Percentiles rank a stretch among this genome's conserved stretches.
phyloP scores from a whole-genome alignment of 2,797 vertebrate genomes.

The Scarus forsteni region DNA sequence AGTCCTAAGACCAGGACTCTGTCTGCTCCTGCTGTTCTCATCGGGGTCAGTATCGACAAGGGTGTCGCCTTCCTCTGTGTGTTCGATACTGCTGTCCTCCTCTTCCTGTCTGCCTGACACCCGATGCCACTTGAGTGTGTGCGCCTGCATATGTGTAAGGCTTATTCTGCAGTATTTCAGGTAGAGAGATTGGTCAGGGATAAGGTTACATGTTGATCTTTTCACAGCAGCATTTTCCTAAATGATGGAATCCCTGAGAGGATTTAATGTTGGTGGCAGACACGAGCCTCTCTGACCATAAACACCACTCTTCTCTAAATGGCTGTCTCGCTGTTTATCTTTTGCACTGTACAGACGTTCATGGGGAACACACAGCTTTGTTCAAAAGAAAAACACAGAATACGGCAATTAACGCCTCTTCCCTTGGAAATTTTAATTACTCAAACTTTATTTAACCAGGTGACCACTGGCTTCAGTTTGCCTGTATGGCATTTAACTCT shows the following conservation, averaged over 20 bases:
- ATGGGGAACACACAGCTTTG: background rate
- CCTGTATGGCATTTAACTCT: too few relatives aligned
- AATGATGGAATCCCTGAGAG: slow-evolving; percentile 57
- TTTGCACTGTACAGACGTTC: slow-evolving; percentile 8
- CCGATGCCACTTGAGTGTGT: slow-evolving; percentile 42
- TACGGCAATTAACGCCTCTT: too few relatives aligned
- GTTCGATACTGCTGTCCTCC: slow-evolving; percentile 74
- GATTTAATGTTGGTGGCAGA: slow-evolving; percentile 59
- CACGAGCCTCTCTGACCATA: slow-evolving; percentile 38
- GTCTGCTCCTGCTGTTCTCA: slow-evolving; percentile 56
- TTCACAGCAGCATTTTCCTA: slow-evolving; percentile 51
- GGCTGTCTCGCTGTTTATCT: slow-evolving; percentile 1
- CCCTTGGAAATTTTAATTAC: too few relatives aligned
- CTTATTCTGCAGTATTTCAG: slow-evolving; percentile 43
- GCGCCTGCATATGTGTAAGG: slow-evolving; percentile 14
- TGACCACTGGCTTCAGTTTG: too few relatives aligned
- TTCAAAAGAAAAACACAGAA: background rate
- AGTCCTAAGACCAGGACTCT: slow-evolving; percentile 42
- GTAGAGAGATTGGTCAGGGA: slow-evolving; percentile 6
- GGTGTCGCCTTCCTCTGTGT: slow-evolving; percentile 72
- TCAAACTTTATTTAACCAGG: too few relatives aligned
- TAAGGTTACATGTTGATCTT: slow-evolving; percentile 62
- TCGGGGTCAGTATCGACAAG: slow-evolving; percentile 69
- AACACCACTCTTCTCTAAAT: slow-evolving; percentile 32
- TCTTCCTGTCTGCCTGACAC: slow-evolving; percentile 76